Base-by-base conservation (phyloP, 2,113 vertebrate genomes). In the Centropus bengalensis region DNA sequence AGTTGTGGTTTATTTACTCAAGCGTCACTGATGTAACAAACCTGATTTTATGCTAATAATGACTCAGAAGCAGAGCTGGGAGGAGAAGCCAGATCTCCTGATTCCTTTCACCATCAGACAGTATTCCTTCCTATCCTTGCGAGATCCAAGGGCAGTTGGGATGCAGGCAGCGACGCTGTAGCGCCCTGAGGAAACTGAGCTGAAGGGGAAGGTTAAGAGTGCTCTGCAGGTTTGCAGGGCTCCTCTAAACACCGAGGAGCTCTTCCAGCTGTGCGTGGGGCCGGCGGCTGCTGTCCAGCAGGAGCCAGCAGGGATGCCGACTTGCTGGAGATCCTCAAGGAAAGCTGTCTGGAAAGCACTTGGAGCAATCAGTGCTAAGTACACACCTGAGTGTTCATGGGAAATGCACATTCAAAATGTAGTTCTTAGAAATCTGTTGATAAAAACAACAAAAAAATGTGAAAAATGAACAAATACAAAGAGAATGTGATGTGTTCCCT, bases 1-100 rank as follows among this genome's bases (percentile, higher is more conserved):
- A 96, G 93, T 94, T 4, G 79, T 93, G 91, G 93, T 96, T 96
- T 97, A 97, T 97, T 96, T 97, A 95, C 90, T 93, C 90, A 96
- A 93, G 93, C 85, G 88, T 90, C 86, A 88, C 79, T 97, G 97
- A 96, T 97, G 96, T 91, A 97, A 96, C 90, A 93, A 94, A 91
- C 93, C 91, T 96, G 94, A 93, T 97, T 97, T 96, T 94, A 78
- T 93, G 76, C 85, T 97, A 93, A 93, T 95, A 96, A 94, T 95
- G 90, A 96, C 86, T 95, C 86, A 96, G 93, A 82, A 91, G 59
- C 47, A 77, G 82, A 95, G 81, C 9, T 89, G 91, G 86, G 88
- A 94, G 93, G 84, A 93, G 94, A 96, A 84, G 56, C n/a, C 91
- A 93, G 89, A 94, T 93, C 88, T 96, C 47, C 59, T 90, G 88